Base-by-base conservation (phyloP, 2,888 invertebrate genomes). In the Brachypalpus laphriformis region DNA sequence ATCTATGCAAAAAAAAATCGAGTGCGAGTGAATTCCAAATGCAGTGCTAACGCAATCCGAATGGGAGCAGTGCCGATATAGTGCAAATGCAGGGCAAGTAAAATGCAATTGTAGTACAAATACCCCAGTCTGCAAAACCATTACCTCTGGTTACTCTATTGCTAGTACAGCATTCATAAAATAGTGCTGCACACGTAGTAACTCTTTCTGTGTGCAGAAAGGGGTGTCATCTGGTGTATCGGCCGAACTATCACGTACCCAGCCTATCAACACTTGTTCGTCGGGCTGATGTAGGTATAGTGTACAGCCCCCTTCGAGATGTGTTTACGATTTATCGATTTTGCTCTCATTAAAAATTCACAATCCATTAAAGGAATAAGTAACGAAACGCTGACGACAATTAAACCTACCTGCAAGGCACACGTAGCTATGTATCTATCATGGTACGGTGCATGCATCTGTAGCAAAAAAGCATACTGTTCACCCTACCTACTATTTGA, bases 311-410 rank as follows among this genome's bases (percentile, higher is more conserved):
- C n/a, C 20, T 31, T 20, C 9, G 40, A 37, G 14, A 22, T 20
- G 34, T 70, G 45, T 42, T 22, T 14, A 22, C 49, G 61, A 81
- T 61, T 68, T 81, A 81, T 81, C 75, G 81, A 81, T 81, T 81
- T 81, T 81, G 40, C 40, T 14, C 75, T 81, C 81, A 81, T 81
- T 81, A 81, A 81, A 81, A 81, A 81, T 75, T 81, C 81, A 74
- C 81, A 75, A 68, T 81, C 75, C 81, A 81, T 81, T 81, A 63
- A 74, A 68, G 65, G 81, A 68, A 75, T 74, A 75, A 81, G 81
- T 81, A 81, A 75, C 81, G 81, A 68, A 75, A 61, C 42, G 75
- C 81, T 81, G 81, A 75, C 81, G 68, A 81, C 81, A 81, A 75
- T 81, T 75, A 81, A 81, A 61, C 59, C 42, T 63, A 68, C 68